phyloP scores from a whole-genome alignment of 2,113 vertebrate genomes.

The Microtus ochrogaster region DNA sequence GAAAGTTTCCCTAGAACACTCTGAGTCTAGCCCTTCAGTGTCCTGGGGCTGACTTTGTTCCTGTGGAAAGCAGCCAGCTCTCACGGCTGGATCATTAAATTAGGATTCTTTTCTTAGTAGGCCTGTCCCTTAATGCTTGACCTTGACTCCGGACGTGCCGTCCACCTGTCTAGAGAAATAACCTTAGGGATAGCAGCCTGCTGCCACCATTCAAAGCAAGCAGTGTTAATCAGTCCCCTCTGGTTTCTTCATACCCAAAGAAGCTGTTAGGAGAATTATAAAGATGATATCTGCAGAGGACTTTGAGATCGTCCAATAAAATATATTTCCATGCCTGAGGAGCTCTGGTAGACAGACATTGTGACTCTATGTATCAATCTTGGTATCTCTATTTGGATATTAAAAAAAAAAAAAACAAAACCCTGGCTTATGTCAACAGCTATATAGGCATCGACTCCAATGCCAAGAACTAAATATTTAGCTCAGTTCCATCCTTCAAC shows the following conservation, averaged over 20 bases:
- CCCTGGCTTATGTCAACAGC: background rate
- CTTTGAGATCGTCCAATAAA: constrained; percentile 66
- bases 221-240: background rate
- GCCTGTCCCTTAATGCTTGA: constrained; percentile 20
- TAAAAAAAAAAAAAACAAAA: background rate
- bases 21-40: background rate
- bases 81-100: constrained; percentile 51
- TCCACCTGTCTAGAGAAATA: constrained; percentile 5
- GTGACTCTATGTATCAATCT: background rate
- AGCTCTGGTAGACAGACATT: constrained; percentile 56
- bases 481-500: constrained; percentile 20
- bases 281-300: constrained; percentile 48
- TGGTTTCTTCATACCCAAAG: constrained; percentile 46
- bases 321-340: constrained; percentile 27
- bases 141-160: constrained; percentile 47
- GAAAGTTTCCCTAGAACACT: constrained; percentile 34
- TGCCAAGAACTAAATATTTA: background rate
- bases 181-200: background rate
- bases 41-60: constrained; percentile 48
- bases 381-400: background rate
- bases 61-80: constrained; percentile 58
- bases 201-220: background rate
- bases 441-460: background rate
- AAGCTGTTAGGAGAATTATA: constrained; percentile 48
- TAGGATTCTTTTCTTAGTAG: constrained; percentile 52